Base-by-base conservation (phyloP, 2,797 vertebrate genomes). In the Danio choprae region DNA sequence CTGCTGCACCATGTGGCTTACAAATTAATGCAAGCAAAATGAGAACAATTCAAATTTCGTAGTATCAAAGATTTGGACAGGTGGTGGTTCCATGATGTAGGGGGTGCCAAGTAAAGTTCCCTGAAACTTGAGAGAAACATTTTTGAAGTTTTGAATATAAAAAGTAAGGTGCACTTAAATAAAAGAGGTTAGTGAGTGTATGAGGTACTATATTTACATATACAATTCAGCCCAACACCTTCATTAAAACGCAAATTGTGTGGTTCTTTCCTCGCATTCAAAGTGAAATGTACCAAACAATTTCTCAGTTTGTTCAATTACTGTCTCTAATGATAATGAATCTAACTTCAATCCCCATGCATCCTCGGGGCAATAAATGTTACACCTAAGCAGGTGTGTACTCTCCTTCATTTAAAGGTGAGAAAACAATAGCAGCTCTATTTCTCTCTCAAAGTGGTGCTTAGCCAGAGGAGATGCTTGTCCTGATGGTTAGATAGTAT, bases 381-480 rank as follows among this genome's bases (percentile, higher is more conserved):
- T 63, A 70, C 82, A 82, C 73, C 67, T 76, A 72, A 74, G 67
- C 29, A 56, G 48, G 76, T 56, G 36, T 64, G 58, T 15, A 40
- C 63, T 59, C 36, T 64, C 20, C 64, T 75, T 69, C 12, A 51
- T 65, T 58, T n/a, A 71, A 84, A 87, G 89, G 87, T 87, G 86
- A 81, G 81, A 88, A 89, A 91, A 89, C 86, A 93, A 85, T 87
- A 87, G 80, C 82, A 86, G 89, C 91, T 91, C 90, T 87, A 92
- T 94, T 93, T 93, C 88, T 84, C 83, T 90, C 90, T 90, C 77
- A 90, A 90, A 90, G 82, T 89, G 91, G 79, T 88, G 89, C 91
- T 88, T 87, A 89, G 93, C 93, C 83, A 0, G 91, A 93, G 90
- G 92, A 90, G 81, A 91, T 83, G 86, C 90, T 91, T 90, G 89